phyloP scores from a whole-genome alignment of 2,797 vertebrate species.

The Melanotaenia maccullochi region DNA sequence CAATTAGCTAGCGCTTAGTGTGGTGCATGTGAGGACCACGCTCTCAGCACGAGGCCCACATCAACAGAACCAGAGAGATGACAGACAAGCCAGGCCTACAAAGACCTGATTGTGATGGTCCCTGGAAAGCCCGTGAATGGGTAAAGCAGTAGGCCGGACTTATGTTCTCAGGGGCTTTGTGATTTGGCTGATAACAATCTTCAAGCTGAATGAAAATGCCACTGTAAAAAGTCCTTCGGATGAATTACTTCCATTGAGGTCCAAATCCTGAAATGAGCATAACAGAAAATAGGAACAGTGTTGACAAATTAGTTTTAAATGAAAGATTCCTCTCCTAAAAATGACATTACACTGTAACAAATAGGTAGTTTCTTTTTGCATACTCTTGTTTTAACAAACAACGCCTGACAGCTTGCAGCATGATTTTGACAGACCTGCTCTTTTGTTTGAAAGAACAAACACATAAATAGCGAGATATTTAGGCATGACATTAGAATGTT shows the following conservation, averaged over 20 bases:
- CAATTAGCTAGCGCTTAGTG: conserved; percentile 82
- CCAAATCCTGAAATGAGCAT: conserved; percentile 46
- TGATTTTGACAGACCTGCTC: conserved; percentile 33
- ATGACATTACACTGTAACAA: neutral
- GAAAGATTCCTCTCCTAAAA: conserved; percentile 35
- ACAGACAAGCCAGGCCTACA: conserved; percentile 78
- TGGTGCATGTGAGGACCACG: conserved; percentile 64
- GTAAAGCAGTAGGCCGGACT: conserved; percentile 63
- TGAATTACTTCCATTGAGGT: conserved; percentile 51
- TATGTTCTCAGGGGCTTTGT: conserved; percentile 62
- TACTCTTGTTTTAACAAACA: conserved; percentile 20
- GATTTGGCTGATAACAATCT: conserved; percentile 65
- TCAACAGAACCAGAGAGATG: conserved; percentile 81
- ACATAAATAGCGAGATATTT: conserved; percentile 54
- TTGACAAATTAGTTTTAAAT: conserved; percentile 46
- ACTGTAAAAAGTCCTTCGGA: conserved; percentile 39
- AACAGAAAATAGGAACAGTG: conserved; percentile 13
- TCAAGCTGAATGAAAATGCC: conserved; percentile 56
- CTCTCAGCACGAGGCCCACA: conserved; percentile 77
- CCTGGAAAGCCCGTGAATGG: conserved; percentile 61
- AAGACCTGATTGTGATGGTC: conserved; percentile 74
- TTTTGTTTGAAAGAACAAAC: conserved; percentile 42
- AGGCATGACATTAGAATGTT: conserved; percentile 44
- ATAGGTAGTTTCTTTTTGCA: conserved; percentile 29
- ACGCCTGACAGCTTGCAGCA: conserved; percentile 32